A percentile compares a stretch with the other conserved stretches of the same genome.
Evolutionary conservation across 2,797 vertebrate genomes (phyloP).

Genomic region (Pseudomugil tenellus): DNA sequence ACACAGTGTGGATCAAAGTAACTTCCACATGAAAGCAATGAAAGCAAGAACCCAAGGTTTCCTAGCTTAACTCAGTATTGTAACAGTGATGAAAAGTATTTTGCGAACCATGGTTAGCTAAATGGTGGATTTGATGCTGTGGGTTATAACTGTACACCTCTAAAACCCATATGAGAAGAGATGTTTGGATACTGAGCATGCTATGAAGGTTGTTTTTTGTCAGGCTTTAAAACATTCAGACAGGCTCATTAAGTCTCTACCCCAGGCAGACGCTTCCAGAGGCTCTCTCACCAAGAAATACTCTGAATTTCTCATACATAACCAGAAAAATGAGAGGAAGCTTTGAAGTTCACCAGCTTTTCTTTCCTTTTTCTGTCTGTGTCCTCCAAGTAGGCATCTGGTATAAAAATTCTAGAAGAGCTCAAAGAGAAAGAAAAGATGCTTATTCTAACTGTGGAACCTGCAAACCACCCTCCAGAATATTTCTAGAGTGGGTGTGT

Average conservation of each 20-base stretch:
- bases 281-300: constrained; percentile 67
- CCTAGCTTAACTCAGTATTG: not conserved
- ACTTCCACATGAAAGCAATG: not conserved
- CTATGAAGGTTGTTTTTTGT: constrained; percentile 47
- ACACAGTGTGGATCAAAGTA: not conserved
- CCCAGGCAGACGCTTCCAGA: constrained; percentile 70
- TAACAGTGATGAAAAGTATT: not conserved
- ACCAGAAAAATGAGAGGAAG: constrained; percentile 70
- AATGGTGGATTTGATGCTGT: not conserved
- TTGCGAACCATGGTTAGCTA: not conserved
- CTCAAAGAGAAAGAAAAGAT: constrained; percentile 50
- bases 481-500: constrained; percentile 36
- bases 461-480: constrained; percentile 21
- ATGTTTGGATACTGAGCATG: constrained; percentile 51
- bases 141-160: constrained; percentile 12
- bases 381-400: constrained; percentile 59
- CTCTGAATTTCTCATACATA: constrained; percentile 64
- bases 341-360: constrained; percentile 77
- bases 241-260: constrained; percentile 77
- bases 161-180: constrained; percentile 31
- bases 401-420: constrained; percentile 45
- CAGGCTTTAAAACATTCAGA: constrained; percentile 71
- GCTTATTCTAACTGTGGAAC: constrained; percentile 37
- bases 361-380: constrained; percentile 47
- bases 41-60: not conserved